Base-by-base conservation (phyloP, 2,797 vertebrate species). In the Hippocampus kuda region DNA sequence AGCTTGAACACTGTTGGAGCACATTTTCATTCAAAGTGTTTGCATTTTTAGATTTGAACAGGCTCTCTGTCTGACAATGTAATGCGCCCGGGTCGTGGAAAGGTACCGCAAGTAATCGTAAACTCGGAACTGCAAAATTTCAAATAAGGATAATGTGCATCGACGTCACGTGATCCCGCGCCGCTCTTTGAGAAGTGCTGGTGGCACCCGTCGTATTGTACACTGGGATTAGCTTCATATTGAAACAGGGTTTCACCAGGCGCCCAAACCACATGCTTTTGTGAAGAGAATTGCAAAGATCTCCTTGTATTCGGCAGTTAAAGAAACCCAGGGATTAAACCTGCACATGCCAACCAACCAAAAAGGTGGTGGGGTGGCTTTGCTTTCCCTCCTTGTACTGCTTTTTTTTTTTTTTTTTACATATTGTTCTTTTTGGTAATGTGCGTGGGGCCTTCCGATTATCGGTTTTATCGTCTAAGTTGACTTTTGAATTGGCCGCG, bases 341-440 rank as follows among this genome's bases (percentile, higher is more conserved):
- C 51, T 71, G 4, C n/a, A 44, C 46, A 68, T 69, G 74, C 80
- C 69, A 84, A 85, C 80, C 69, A 84, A 85, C 62, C 70, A 67
- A 81, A 84, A 79, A 78, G 77, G 65, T 62, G 42, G 7, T 5
- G 34, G 34, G 7, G 41, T 26, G 12, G 38, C 12, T 64, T 64
- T 15, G 3, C 10, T 41, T 20, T 4, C 18, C 60, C 41, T 15
- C 30, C 60, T 24, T 15, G 16, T 18, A 60, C 5, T 30, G 26
- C 34, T 38, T 38, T 38, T 30, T 30, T 27, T 27, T 27, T 27
- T 27, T 2, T 27, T 27, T 30, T 38, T 38, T 38, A 38, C 6
- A 38, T 30, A 24, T 6, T n/a, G 20, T 53, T 20, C 20, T 20
- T n/a, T 20, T 53, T 8, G 13, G 44, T 46, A 13, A 13, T 11